Base-by-base conservation (phyloP, 2,113 vertebrate genomes). In the Bostrychus sinensis region DNA sequence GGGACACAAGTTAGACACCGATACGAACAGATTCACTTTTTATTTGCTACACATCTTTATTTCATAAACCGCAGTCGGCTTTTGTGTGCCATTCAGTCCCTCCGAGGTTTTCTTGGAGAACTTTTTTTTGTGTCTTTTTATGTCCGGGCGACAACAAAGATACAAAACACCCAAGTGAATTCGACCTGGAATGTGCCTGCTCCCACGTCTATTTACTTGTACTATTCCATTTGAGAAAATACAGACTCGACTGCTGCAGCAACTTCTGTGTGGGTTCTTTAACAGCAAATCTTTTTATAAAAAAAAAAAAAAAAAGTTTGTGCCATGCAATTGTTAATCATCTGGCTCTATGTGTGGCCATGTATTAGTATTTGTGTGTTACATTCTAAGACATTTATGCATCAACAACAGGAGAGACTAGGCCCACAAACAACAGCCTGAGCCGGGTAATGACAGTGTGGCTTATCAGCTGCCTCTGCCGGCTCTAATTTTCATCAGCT, bases 401-500 rank as follows among this genome's bases (percentile, higher is more conserved):
- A 17, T 61, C 77, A 51, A 26, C 45, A 23, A n/a, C 48, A 66
- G 62, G 71, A 75, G 72, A 74, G 85, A 80, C 54, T 38, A 80
- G 65, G 69, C 62, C 50, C 77, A 64, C 77, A 82, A 83, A 85
- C 83, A 82, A 63, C 61, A 53, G 71, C 70, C 59, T 58, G 77
- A 68, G 75, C 73, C 80, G 63, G 81, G 78, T 88, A 88, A 89
- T 82, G 82, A 91, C 79, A 75, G 65, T 23, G 62, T 61, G 72
- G 77, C 76, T 86, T 82, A 88, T 90, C 89, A 62, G 83, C 71
- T 36, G 79, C 77, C 78, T 75, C 71, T 83, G 89, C 78, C 84
- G 72, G 61, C 80, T 86, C 82, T 87, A 77, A 83, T 90, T 90
- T 90, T 81, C 86, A 84, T 88, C 90, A 87, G 84, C 81, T 84